Evolutionary conservation across 2,888 invertebrate species (phyloP).

Genomic region (Heliconius aoede): DNA sequence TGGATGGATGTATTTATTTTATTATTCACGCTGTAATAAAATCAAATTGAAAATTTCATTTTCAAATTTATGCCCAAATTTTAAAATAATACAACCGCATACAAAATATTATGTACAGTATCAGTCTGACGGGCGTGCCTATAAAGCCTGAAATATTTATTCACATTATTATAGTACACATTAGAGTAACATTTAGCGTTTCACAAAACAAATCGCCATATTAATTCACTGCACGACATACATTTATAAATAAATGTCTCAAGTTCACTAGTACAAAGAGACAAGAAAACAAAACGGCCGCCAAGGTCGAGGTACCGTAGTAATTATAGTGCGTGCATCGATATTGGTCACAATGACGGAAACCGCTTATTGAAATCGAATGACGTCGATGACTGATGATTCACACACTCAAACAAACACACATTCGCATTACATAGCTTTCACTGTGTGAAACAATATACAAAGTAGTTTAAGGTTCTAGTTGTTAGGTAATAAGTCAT

Average conservation of each 20-base stretch:
- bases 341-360: constrained; percentile 53
- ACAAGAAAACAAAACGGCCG: constrained; percentile 48
- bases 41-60: too few species aligned
- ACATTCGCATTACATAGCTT: not conserved
- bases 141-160: not conserved
- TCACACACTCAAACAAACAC: constrained; percentile 14
- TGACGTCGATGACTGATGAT: constrained; percentile 42
- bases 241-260: constrained; percentile 46
- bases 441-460: not conserved
- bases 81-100: not conserved
- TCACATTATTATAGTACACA: not conserved
- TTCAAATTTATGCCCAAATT: not conserved
- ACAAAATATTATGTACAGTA: not conserved
- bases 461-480: constrained; percentile 31
- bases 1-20: not conserved
- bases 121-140: too few species aligned
- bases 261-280: constrained; percentile 49
- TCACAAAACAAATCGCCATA: constrained; percentile 42
- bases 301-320: constrained; percentile 52
- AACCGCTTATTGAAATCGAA: constrained; percentile 43
- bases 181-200: constrained; percentile 36
- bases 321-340: constrained; percentile 46
- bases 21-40: too few species aligned
- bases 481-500: constrained; percentile 38
- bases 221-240: constrained; percentile 46